These are phyloP conservation scores for Chiloscyllium punctatum DNA, from an alignment of 2,797 vertebrate genomes.

Conservation along the genomic window DNA sequence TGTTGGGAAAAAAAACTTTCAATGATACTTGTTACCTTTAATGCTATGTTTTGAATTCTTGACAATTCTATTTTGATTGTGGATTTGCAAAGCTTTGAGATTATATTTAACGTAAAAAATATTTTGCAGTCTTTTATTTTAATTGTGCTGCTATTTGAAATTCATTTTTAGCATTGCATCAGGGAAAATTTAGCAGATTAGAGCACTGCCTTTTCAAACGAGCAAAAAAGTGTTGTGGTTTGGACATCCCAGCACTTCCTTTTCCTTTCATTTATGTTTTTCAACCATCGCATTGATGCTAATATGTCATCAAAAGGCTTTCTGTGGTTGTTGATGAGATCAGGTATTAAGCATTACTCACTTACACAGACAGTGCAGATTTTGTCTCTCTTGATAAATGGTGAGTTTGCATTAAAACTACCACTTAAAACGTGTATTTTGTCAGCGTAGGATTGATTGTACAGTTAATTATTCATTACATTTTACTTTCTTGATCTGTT, in stretches of 20 bases:
- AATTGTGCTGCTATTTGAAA: not conserved
- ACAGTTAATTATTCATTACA: not conserved
- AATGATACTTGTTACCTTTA: not conserved
- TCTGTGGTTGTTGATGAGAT: not conserved
- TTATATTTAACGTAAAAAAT: not conserved
- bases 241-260: not conserved
- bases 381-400: not conserved
- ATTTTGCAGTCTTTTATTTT: not conserved
- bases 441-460: not conserved
- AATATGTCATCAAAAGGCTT: not conserved
- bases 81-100: not conserved
- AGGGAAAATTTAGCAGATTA: not conserved
- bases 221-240: not conserved
- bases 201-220: not conserved
- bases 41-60: not conserved
- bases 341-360: not conserved
- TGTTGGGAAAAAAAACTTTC: not conserved
- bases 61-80: not conserved
- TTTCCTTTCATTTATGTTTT: not conserved
- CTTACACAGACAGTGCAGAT: not conserved
- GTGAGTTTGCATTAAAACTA: not conserved
- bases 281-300: not conserved
- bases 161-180: not conserved
- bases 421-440: not conserved
- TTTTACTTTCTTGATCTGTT: not conserved